Base-by-base conservation (phyloP, 2,113 vertebrate species). In the Petrocephalus zakoni region DNA sequence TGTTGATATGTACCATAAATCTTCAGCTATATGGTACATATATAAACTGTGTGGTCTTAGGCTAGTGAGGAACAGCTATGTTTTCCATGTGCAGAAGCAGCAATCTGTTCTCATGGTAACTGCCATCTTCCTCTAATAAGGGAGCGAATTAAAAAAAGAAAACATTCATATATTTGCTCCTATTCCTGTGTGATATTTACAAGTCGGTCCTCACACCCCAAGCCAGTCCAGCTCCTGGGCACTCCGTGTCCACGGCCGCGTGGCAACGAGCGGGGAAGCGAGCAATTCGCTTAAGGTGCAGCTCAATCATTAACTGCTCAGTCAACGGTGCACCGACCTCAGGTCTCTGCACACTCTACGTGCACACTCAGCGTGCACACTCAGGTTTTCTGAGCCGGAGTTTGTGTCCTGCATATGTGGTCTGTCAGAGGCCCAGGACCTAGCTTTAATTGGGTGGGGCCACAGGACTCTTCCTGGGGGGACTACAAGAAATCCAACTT, bases 281-380 rank as follows among this genome's bases (percentile, higher is more conserved):
- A 88, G 91, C 91, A 87, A 89, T 52, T 85, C 88, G 88, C 87
- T 88, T 90, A 78, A 55, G 89, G 89, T 85, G 6, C 87, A 52
- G 55, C 92, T 95, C 47, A 94, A 96, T 95, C 91, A 95, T 96
- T 96, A 94, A 94, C 94, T 87, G 37, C 88, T 78, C 87, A 90
- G 90, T 92, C 89, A 91, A 91, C 89, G 90, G 22, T 21, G 49
- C 29, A 86, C 25, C 21, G 78, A 64, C 85, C 47, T 29, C 53
- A 13, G 85, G 64, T 53, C 56, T 9, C 58, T 29, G 61, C n/a
- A 51, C 37, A 19, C 7, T 29, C 61, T 0, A 29, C 29, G 25
- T 61, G 68, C 17, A 37, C 17, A 34, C 15, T 49, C 51, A 9
- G 42, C 29, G 68, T 86, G 68, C 47, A 87, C 61, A 87, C n/a